Base-by-base conservation (phyloP, 2,888 invertebrate species). In the Plebejus anna region DNA sequence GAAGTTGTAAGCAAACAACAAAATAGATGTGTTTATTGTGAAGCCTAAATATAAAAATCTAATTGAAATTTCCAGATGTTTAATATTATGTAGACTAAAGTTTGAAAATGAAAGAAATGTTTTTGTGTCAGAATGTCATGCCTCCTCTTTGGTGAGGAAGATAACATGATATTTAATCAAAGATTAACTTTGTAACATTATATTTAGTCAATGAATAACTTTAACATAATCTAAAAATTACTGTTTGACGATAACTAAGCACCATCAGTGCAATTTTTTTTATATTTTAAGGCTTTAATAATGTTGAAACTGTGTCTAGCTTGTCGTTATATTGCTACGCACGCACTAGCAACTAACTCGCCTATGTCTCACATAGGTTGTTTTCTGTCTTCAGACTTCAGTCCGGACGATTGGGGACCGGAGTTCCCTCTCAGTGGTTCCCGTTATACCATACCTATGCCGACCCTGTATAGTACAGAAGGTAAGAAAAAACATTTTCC, bases 391-490 rank as follows among this genome's bases (percentile, higher is more conserved):
- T 93, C 92, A 94, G 94, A 94, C 94, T 93, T 91, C 91, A 92
- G 94, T 83, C 92, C 95, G 13, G 95, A 95, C 87, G 95, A 95
- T 83, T 95, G 95, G 95, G 95, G 95, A 16, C 95, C 95, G 0
- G 95, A 96, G 86, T 95, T 93, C 85, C 95, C 95, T 57, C 89
- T 95, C 79, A 94, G 88, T 83, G 87, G 86, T 75, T 90, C 90
- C 9, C 87, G 95, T 81, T 95, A 94, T 88, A 94, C 95, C 78
- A 95, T 97, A 82, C 97, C 97, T 5, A 96, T 97, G 95, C 97
- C 97, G 1, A 97, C 97, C 0, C 93, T 97, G 51, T 97, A 97
- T 87, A 97, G 96, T 81, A 96, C 96, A 73, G 97, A 97, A 94
- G 94, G 95, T 95, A 36, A 22, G 22, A 22, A 22, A 22, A 22